A percentile compares a stretch with the other conserved stretches of the same genome.
Evolutionary conservation across 2,113 vertebrate species (phyloP).

Genomic region (Phrynosoma blainvillii): DNA sequence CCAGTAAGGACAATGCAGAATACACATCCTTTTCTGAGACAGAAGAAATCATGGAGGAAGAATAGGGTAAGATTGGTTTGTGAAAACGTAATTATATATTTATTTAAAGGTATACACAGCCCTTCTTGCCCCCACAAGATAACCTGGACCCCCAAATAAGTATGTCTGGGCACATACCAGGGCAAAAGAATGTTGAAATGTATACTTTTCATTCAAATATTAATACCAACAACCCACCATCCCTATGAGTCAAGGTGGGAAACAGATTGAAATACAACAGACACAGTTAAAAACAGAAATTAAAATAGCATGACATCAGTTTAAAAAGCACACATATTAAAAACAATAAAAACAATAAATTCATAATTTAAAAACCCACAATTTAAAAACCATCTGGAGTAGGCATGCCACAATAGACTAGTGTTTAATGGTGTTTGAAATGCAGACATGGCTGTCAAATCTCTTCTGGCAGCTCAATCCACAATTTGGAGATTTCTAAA

Average conservation of each 20-base stretch:
- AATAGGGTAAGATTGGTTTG: neutral
- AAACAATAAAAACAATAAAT: neutral
- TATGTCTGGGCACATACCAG: no score
- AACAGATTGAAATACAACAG: neutral
- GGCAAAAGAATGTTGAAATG: neutral
- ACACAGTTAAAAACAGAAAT: neutral
- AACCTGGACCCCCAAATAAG: no score
- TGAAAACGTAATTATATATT: neutral
- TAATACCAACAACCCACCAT: neutral
- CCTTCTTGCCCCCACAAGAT: neutral
- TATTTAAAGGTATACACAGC: neutral
- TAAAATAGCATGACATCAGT: neutral
- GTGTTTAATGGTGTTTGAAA: no score
- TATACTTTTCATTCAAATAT: neutral
- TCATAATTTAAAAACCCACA: neutral
- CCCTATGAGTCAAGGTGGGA: no score
- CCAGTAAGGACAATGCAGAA: neutral
- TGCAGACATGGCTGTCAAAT: no score
- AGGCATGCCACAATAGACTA: no score
- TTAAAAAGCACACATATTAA: no score
- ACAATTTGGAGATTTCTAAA: no score
- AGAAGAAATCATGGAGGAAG: neutral
- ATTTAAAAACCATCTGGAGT: no score
- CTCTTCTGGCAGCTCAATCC: no score
- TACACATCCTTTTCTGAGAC: neutral